Evolutionary conservation across 2,113 vertebrate species (phyloP).

Genomic region (Cygnus atratus): DNA sequence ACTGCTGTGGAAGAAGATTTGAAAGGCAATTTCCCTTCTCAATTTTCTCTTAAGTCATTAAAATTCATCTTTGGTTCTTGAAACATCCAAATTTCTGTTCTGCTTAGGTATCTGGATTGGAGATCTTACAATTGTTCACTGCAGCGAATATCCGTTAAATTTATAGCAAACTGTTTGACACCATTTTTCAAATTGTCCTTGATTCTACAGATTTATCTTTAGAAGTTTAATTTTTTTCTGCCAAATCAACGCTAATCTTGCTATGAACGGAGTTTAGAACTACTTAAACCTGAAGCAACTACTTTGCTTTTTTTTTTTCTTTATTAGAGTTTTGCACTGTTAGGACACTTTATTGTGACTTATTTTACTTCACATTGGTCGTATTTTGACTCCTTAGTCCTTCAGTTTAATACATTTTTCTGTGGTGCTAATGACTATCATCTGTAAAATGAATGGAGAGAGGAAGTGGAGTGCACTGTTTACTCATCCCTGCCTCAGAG

Average conservation of each 20-base stretch:
- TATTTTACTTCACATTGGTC: background rate
- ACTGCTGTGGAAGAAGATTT: slow-evolving; percentile 49
- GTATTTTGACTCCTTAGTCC: background rate
- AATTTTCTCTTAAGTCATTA: slow-evolving; percentile 65
- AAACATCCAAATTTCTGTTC: slow-evolving; percentile 49
- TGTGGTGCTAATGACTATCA: background rate
- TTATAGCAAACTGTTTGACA: slow-evolving; percentile 17
- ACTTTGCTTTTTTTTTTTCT: background rate
- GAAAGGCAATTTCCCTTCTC: slow-evolving; percentile 64
- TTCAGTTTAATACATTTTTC: background rate
- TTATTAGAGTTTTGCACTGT: background rate
- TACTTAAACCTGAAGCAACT: background rate
- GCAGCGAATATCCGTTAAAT: slow-evolving; percentile 3
- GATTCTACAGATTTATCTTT: slow-evolving; percentile 38
- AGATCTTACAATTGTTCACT: background rate
- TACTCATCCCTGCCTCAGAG: background rate
- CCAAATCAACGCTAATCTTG: background rate
- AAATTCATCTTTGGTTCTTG: slow-evolving; percentile 53
- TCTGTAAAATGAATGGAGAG: background rate
- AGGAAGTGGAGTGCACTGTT: background rate
- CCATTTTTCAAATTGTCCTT: slow-evolving; percentile 4
- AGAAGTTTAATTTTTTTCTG: slow-evolving; percentile 22
- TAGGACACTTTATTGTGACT: background rate
- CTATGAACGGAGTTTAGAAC: background rate
- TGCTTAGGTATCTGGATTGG: slow-evolving; percentile 13